Evolutionary conservation across 2,888 invertebrate species (phyloP), one percentile per base, ranked within the genome.

Genomic region (Leptinotarsa tumamoca): DNA sequence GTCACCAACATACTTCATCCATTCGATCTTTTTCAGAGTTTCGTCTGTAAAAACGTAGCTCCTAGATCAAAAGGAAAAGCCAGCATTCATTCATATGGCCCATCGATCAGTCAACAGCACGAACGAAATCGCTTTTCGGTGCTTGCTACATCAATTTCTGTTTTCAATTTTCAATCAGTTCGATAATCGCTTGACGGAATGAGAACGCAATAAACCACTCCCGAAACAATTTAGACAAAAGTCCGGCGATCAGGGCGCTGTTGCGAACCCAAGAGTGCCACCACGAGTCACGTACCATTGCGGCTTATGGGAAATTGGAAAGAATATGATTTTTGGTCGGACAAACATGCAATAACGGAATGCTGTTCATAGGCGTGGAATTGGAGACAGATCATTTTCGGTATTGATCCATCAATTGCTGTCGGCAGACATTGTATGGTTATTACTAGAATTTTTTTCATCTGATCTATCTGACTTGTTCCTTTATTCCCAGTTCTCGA

Each of bases 151-250:
- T 43, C 43, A 61, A 43, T 43, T 43, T 10, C 43, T 43, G n/a
- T 58, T 33, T 63, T 43, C 27, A 43, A 10, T 63, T 63, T 63
- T 63, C 63, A 63, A 63, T 63, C n/a, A n/a, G 33, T 27, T 63
- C 63, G 17, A 43, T 15, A n/a, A 17, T 33, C 17, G 63, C 63
- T n/a, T 17, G 43, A 43, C 63, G 13, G 21, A 63, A n/a, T 63
- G 63, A 63, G 33, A 63, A 33, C n/a, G 27, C 63, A 33, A 17
- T 18, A 43, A 33, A 43, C 43, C 27, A 43, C 63, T 63, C 63
- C 63, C 33, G 63, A 63, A 63, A 63, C 63, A 61, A 61, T 61
- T 61, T 27, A 61, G 27, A 61, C 61, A 33, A 52, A 52, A 17
- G 15, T 52, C 52, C 15, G 58, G 18, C 58, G 58, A 18, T 58